Percentiles rank a stretch among this genome's conserved stretches.
These are phyloP conservation scores for Myrmecophaga tridactyla DNA, from an alignment of 2,113 vertebrate species.

Conservation along the genomic window DNA sequence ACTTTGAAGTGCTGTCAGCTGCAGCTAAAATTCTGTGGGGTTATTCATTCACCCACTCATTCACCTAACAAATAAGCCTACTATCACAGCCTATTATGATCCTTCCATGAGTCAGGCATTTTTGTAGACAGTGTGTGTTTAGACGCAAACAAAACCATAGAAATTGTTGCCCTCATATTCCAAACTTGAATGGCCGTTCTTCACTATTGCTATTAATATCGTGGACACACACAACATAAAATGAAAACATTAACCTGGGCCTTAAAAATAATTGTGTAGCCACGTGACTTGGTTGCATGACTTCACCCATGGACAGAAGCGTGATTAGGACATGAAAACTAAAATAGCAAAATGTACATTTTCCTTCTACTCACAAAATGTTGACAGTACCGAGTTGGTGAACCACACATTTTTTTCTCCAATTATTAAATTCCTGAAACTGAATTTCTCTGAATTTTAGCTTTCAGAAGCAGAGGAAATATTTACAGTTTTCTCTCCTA, in stretches of 20 bases:
- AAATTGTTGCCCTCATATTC: background rate
- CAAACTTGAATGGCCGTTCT: background rate
- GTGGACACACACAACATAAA: background rate
- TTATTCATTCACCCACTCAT: background rate
- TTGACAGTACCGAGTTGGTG: background rate
- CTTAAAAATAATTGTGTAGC: background rate
- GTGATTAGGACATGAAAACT: conserved; percentile 14
- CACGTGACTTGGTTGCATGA: background rate
- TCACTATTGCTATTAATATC: background rate
- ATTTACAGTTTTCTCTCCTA: background rate
- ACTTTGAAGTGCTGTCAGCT: background rate
- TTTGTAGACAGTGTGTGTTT: background rate
- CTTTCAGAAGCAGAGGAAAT: background rate
- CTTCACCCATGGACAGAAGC: background rate
- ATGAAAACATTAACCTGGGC: background rate
- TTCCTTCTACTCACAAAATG: background rate
- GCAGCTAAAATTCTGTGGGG: background rate
- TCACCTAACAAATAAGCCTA: background rate
- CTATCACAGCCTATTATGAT: background rate
- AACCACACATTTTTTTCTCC: background rate
- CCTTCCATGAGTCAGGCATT: background rate
- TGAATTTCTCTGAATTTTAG: background rate
- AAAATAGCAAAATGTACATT: conserved; percentile 36
- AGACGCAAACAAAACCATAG: background rate
- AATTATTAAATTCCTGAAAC: background rate